Conservation (phyloP, 2,888 invertebrate genomes). For the Omphaloscelis lunosa region DNA sequence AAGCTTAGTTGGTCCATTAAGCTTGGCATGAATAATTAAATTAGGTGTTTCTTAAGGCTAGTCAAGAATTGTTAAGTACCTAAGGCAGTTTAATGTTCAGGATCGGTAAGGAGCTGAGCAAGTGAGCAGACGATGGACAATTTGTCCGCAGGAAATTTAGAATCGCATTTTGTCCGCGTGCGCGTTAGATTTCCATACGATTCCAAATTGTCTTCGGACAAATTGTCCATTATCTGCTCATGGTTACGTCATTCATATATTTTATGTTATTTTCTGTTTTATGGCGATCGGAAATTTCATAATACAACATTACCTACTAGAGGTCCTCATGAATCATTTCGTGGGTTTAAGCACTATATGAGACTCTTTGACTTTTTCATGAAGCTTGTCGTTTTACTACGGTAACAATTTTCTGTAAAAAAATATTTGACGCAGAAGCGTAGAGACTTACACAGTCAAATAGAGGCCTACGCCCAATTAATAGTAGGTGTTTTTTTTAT, state of each 20-base stretch:
- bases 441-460: not conserved
- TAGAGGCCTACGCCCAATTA: not conserved
- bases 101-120: not conserved
- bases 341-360: not conserved
- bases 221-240: no score
- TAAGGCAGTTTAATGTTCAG: constrained; percentile 15
- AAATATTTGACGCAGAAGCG: not conserved
- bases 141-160: no score
- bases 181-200: no score
- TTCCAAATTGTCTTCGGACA: no score
- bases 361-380: not conserved
- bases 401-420: not conserved
- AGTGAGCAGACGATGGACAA: no score
- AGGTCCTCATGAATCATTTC: not conserved
- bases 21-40: constrained; percentile 34
- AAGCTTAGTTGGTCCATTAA: constrained; percentile 27
- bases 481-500: not conserved
- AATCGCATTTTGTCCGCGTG: no score
- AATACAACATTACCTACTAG: not conserved
- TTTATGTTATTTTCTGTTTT: not conserved
- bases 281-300: not conserved
- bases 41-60: not conserved
- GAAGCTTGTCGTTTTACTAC: not conserved
- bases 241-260: not conserved
- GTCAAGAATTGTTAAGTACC: constrained; percentile 8